Conservation (phyloP, 2,888 invertebrate genomes). For the Sussaba pulchella region DNA sequence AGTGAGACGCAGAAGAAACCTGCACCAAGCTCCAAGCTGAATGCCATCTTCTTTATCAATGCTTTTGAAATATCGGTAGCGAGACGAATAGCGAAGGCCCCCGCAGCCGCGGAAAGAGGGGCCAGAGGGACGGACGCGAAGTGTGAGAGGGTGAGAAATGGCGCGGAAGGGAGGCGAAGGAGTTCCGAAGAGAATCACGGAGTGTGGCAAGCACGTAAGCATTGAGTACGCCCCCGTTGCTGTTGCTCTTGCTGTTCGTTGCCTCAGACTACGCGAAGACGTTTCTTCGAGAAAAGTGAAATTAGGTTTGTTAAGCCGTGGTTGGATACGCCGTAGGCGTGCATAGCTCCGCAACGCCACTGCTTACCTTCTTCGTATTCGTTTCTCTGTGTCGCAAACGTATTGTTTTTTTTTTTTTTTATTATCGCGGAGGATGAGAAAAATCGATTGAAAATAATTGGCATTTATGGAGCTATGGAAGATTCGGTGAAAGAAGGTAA, state of each 20-base stretch:
- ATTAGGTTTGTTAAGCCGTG: constrained; percentile 57
- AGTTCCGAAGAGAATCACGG: neutral
- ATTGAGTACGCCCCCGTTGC: constrained; percentile 1
- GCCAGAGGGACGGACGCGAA: neutral
- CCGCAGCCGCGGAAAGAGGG: neutral
- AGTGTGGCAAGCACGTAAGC: constrained; percentile 18
- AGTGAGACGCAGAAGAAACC: constrained; percentile 25
- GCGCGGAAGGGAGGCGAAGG: neutral
- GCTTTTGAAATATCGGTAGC: constrained; percentile 50
- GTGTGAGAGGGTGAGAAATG: constrained; percentile 14
- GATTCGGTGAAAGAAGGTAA: neutral
- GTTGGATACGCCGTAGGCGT: constrained; percentile 50
- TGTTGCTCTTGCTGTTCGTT: constrained; percentile 35
- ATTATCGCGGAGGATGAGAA: no score
- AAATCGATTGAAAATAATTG: constrained; percentile 54
- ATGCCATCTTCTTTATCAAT: constrained; percentile 53
- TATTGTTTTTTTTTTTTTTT: no score
- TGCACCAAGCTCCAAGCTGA: constrained; percentile 15
- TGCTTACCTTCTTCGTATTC: constrained; percentile 1
- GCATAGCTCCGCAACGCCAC: constrained; percentile 9
- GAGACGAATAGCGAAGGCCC: constrained; percentile 37
- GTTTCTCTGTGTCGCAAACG: neutral
- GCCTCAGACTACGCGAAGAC: constrained; percentile 17
- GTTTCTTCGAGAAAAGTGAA: constrained; percentile 44
- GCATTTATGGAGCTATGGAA: constrained; percentile 40